phyloP scores from a whole-genome alignment of 2,797 vertebrate genomes.

The Muscicapa striata region DNA sequence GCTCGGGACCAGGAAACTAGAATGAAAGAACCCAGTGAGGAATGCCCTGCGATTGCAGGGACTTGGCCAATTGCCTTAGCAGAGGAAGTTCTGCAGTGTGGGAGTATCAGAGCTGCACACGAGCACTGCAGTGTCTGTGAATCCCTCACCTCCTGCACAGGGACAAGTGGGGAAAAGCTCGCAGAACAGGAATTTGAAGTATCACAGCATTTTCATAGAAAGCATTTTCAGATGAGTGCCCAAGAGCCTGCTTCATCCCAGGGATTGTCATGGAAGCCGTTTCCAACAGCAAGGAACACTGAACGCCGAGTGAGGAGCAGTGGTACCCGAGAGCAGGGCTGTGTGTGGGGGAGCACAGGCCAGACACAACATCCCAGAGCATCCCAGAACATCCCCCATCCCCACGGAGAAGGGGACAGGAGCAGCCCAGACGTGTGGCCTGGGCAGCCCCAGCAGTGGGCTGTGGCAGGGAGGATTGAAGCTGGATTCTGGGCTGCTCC shows the following conservation, averaged over 20 bases:
- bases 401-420: background rate
- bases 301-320: rapidly evolving
- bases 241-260: background rate
- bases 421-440: rapidly evolving
- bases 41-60: rapidly evolving
- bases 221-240: background rate
- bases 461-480: background rate
- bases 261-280: background rate
- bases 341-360: background rate
- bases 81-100: background rate
- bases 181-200: background rate
- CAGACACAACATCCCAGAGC: background rate
- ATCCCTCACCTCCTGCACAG: background rate
- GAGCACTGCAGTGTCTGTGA: rapidly evolving
- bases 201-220: background rate
- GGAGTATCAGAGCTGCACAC: rapidly evolving
- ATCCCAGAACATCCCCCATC: too few relatives aligned
- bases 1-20: background rate
- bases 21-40: background rate
- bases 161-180: background rate
- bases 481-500: background rate
- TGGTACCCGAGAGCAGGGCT: background rate
- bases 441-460: background rate
- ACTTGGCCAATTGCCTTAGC: rapidly evolving
- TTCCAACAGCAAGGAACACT: background rate